Evolutionary conservation across 2,888 invertebrate genomes (phyloP).

Genomic region (Lasioglossum morio): DNA sequence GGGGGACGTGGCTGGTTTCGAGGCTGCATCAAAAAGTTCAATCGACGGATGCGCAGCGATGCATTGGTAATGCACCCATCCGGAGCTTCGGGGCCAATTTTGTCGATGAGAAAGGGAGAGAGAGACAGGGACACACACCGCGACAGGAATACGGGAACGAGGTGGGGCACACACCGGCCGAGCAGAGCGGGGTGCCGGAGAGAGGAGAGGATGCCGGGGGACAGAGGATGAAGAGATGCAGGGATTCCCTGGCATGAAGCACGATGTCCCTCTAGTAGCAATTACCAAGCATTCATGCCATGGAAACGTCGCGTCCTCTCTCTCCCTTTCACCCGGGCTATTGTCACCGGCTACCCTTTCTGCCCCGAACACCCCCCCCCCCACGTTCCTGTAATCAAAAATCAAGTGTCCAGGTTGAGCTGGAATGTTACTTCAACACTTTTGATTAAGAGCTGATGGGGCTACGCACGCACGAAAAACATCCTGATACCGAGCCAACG

Average conservation of each 20-base stretch:
- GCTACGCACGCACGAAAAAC: neutral
- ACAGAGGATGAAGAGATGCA: constrained; percentile 27
- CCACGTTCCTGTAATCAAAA: constrained; percentile 53
- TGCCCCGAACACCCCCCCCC: constrained; percentile 10
- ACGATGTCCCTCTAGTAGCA: constrained; percentile 69
- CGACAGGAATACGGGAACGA: constrained; percentile 27
- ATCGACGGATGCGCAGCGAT: constrained; percentile 72
- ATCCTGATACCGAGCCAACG: neutral
- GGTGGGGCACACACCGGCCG: neutral
- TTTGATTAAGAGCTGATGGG: constrained; percentile 1
- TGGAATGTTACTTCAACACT: constrained; percentile 6
- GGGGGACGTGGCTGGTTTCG: constrained; percentile 31
- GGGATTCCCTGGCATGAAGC: constrained; percentile 43
- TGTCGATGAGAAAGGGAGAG: constrained; percentile 36
- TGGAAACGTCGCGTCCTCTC: constrained; percentile 45
- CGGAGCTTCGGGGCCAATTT: constrained; percentile 69
- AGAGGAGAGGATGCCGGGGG: constrained; percentile 3
- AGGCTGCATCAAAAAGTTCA: constrained; percentile 69
- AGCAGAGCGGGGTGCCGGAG: neutral
- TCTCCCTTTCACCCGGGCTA: constrained; percentile 11
- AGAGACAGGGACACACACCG: constrained; percentile 19
- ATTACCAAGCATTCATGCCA: constrained; percentile 77
- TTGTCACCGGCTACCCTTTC: constrained; percentile 38
- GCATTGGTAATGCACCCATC: constrained; percentile 72
- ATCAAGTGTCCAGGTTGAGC: constrained; percentile 48